Evolutionary conservation across 2,888 invertebrate species (phyloP), one percentile per base, ranked within the genome.

Genomic region (Hirtodrosophila trivittata): DNA sequence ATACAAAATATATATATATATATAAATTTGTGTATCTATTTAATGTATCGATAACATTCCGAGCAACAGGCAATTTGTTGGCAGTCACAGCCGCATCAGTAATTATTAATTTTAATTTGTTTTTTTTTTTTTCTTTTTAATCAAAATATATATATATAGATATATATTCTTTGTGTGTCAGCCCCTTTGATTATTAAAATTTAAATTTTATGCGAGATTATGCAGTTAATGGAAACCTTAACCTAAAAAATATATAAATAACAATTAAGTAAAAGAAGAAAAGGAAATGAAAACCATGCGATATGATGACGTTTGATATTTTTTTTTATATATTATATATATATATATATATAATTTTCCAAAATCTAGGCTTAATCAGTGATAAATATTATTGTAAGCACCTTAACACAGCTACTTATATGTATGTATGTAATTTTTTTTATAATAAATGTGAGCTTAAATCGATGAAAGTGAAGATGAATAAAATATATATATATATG

Each of bases 51-150:
- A 64, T 82, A 77, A 75, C 73, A 82, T 81, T 87, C 82, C 77
- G 67, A 71, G 78, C 76, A 77, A 71, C 76, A 68, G 59, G 67
- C 66, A 68, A 66, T 70, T 66, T 81, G 76, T 66, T 64, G 67
- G 69, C 76, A 85, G 86, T 81, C 86, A 82, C 84, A 84, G 77
- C 86, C 81, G 86, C 86, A 87, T 77, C 86, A 86, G 87, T 87
- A 87, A 87, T 87, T 87, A 87, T 87, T 87, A 87, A 83, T 85
- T 86, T 75, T 86, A 87, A 86, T 82, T 85, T 64, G 52, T 52
- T 28, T 28, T n/a, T 28, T 28, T 28, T 28, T 28, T 28, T 28
- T 28, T 25, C 6, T 25, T 25, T 54, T 37, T 54, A 25, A 2
- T 41, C n/a, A n/a, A 18, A 39, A 18, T 45, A 45, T n/a, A 12